Evolutionary conservation across 2,888 invertebrate species (phyloP).

Genomic region (Pharmacophagus antenor): DNA sequence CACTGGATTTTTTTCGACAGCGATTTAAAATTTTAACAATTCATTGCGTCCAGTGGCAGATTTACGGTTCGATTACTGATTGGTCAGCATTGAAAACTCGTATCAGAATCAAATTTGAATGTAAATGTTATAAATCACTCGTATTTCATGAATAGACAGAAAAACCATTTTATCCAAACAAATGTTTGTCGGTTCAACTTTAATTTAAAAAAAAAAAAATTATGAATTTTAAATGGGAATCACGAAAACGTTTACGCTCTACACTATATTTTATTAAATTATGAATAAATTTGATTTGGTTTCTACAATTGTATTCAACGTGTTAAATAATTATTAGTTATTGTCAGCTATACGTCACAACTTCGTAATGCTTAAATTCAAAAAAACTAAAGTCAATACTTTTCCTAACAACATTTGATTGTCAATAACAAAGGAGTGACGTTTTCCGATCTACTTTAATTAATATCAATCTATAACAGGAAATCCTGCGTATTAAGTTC

Average conservation of each 20-base stretch:
- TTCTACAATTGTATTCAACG: too few relatives aligned
- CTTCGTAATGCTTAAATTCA: too few relatives aligned
- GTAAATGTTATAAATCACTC: slow-evolving; percentile 29
- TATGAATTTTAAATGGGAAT: too few relatives aligned
- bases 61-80: slow-evolving; percentile 29
- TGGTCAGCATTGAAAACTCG: slow-evolving; percentile 25
- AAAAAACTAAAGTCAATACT: too few relatives aligned
- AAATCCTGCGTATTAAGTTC: slow-evolving; percentile 58
- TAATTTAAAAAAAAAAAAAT: neutral
- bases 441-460: slow-evolving; percentile 57
- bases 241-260: too few relatives aligned
- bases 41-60: slow-evolving; percentile 27
- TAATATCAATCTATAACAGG: slow-evolving; percentile 58
- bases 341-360: too few relatives aligned
- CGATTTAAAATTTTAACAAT: slow-evolving; percentile 29
- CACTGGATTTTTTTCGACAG: slow-evolving; percentile 6
- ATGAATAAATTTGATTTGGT: too few relatives aligned
- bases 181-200: too few relatives aligned
- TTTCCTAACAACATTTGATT: slow-evolving; percentile 56
- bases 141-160: slow-evolving; percentile 22
- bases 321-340: too few relatives aligned
- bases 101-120: slow-evolving; percentile 27
- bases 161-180: slow-evolving; percentile 14
- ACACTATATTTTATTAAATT: too few relatives aligned
- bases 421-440: slow-evolving; percentile 55